A percentile compares a stretch with the other conserved stretches of the same genome.
Conservation (phyloP, 2,888 invertebrate species). For the Strigamia transsilvanica region DNA sequence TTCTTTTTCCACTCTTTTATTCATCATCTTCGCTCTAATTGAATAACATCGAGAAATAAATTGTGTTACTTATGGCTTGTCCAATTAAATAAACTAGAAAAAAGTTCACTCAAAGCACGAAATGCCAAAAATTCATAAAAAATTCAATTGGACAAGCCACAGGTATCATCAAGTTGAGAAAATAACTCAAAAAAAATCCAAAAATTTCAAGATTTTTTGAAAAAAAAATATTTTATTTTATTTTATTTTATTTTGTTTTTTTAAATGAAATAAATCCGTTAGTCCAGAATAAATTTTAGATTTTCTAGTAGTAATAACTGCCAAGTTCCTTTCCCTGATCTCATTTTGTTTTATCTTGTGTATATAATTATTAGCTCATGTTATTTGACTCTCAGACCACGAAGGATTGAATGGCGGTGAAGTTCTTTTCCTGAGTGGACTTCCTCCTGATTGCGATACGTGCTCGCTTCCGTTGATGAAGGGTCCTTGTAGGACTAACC, state of each 20-base stretch:
- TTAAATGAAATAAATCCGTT: background rate
- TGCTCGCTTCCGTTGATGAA: constrained; percentile 49
- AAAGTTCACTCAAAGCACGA: no score
- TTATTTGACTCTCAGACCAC: constrained; percentile 49
- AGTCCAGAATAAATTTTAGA: background rate
- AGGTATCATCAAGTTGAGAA: no score
- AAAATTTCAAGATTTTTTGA: no score
- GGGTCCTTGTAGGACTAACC: constrained; percentile 40
- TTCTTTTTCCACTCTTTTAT: no score
- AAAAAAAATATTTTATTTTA: no score
- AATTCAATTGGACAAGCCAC: no score
- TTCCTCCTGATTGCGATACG: constrained; percentile 48
- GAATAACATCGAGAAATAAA: background rate
- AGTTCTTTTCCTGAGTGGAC: constrained; percentile 47
- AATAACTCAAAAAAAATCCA: no score
- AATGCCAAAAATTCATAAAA: no score
- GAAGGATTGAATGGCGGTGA: constrained; percentile 28
- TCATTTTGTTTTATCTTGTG: constrained; percentile 6
- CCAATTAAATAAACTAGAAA: no score
- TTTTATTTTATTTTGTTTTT: background rate
- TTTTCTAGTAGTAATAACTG: background rate
- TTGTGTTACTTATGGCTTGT: background rate
- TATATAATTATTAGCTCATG: constrained; percentile 21
- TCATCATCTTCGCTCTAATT: background rate
- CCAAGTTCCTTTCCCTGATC: background rate